Percentiles rank a stretch among this genome's conserved stretches.
These are phyloP conservation scores for Drosophila kuntzei DNA, from an alignment of 2,888 invertebrate genomes.

Conservation along the genomic window DNA sequence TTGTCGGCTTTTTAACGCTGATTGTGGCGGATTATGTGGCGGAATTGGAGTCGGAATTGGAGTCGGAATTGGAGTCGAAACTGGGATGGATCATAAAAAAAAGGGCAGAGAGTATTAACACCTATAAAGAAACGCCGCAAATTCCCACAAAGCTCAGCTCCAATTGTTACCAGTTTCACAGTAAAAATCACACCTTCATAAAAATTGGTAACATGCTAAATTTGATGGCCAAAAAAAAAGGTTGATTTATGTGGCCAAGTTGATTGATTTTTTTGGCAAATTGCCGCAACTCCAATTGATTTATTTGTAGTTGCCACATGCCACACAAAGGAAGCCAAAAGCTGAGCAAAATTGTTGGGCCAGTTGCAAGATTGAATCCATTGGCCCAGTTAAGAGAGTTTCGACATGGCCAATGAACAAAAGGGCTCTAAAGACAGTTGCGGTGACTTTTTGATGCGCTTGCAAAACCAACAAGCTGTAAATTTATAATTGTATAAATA, in stretches of 20 bases:
- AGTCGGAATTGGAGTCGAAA: not conserved
- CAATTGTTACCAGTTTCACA: conserved; percentile 45
- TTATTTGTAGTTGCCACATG: conserved; percentile 10
- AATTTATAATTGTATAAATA: conserved; percentile 48
- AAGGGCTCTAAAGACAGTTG: conserved; percentile 63
- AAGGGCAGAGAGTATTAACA: conserved; percentile 59
- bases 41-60: conserved; percentile 6
- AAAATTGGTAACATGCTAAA: conserved; percentile 25
- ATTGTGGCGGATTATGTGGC: conserved; percentile 64
- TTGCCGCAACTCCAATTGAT: conserved; percentile 22
- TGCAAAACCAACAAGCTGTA: conserved; percentile 64
- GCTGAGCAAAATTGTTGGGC: conserved; percentile 10
- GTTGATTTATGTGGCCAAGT: conserved; percentile 39
- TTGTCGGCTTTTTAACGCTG: conserved; percentile 67
- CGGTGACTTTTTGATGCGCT: conserved; percentile 80
- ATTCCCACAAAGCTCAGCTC: conserved; percentile 33
- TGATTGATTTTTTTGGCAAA: conserved; percentile 60
- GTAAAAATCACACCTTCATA: conserved; percentile 60
- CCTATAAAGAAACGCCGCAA: conserved; percentile 42
- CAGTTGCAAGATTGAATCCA: conserved; percentile 27
- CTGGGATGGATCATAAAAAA: conserved; percentile 41
- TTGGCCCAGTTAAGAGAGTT: not conserved
- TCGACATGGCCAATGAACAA: conserved; percentile 43
- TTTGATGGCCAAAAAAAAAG: conserved; percentile 28
- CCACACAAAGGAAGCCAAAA: conserved; percentile 21